phyloP scores from a whole-genome alignment of 2,888 invertebrate genomes.

The Dasysyrphus albostriatus region DNA sequence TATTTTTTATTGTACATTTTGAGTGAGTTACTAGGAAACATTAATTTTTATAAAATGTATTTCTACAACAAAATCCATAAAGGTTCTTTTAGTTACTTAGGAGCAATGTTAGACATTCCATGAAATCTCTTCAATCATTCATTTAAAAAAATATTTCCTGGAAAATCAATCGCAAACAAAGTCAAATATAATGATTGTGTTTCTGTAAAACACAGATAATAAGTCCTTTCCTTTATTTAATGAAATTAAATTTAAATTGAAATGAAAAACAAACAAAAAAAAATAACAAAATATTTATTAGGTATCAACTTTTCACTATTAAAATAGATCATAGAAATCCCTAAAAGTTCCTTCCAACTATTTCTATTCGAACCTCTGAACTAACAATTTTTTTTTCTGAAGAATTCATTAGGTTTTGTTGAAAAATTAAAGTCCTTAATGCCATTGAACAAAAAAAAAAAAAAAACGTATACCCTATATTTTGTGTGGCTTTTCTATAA shows the following conservation, averaged over 20 bases:
- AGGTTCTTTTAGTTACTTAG: background rate
- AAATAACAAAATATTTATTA: background rate
- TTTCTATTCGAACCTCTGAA: conserved; percentile 33
- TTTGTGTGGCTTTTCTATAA: conserved; percentile 21
- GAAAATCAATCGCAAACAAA: background rate
- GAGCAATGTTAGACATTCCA: background rate
- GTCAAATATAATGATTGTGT: background rate
- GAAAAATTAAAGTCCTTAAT: conserved; percentile 56
- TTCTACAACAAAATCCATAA: background rate
- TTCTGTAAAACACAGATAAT: background rate
- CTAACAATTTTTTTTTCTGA: conserved; percentile 27
- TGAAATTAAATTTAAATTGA: background rate
- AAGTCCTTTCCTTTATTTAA: background rate
- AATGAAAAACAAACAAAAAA: background rate
- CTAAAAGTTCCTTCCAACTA: conserved; percentile 44
- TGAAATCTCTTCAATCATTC: conserved; percentile 2
- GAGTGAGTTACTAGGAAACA: background rate
- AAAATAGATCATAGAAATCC: conserved; percentile 48
- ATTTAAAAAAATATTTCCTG: background rate
- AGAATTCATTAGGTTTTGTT: conserved; percentile 56
- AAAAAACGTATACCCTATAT: too few species aligned
- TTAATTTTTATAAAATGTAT: background rate
- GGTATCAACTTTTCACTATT: background rate
- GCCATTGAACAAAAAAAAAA: too few species aligned
- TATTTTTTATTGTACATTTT: background rate